Base-by-base conservation (phyloP, 1,140 invertebrate genomes). In the Drosophila littoralis region DNA sequence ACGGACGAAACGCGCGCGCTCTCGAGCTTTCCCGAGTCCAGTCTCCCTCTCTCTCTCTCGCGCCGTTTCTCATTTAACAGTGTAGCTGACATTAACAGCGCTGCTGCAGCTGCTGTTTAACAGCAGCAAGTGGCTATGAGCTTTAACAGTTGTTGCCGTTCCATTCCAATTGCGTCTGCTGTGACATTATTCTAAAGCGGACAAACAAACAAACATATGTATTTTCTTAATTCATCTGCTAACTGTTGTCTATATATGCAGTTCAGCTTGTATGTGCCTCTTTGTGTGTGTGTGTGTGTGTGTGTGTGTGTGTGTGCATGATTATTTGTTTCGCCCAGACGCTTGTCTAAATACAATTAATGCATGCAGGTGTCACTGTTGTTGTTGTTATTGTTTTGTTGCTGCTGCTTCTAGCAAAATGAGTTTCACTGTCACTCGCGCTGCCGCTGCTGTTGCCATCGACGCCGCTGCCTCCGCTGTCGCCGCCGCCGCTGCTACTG, bases 391-490 rank as follows among this genome's bases (percentile, higher is more conserved):
- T 7, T 51, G 17, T 38, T 63, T 33, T 45, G 58, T 45, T 60
- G 33, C 17, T 50, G 33, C 32, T 64, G 36, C 10, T 65, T 35
- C 42, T 66, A 35, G 63, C 42, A 22, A 66, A 66, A 52, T 55
- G 46, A 72, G 54, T 72, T 72, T 72, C 69, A 72, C 69, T 72
- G 80, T 82, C 60, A 81, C 71, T 79, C 77, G 77, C 40, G 36
- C 9, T 42, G 40, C 51, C 60, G 60, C 10, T n/a, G 59, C 13
- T 13, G 55, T 52, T 48, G 67, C 15, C 7, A 45, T 38, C 36
- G 50, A 17, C 10, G 64, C 32, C 9, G 9, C 2, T 36, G 60
- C 45, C 28, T 35, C 17, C 13, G 59, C 17, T 12, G 42, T 17
- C 28, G 54, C 0, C 61, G 57, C 28, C 46, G 38, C 48, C 71